Percentiles rank a stretch among this genome's conserved stretches.
These are phyloP conservation scores for Hydrophis major DNA, from an alignment of 2,797 vertebrate species.

Conservation along the genomic window DNA sequence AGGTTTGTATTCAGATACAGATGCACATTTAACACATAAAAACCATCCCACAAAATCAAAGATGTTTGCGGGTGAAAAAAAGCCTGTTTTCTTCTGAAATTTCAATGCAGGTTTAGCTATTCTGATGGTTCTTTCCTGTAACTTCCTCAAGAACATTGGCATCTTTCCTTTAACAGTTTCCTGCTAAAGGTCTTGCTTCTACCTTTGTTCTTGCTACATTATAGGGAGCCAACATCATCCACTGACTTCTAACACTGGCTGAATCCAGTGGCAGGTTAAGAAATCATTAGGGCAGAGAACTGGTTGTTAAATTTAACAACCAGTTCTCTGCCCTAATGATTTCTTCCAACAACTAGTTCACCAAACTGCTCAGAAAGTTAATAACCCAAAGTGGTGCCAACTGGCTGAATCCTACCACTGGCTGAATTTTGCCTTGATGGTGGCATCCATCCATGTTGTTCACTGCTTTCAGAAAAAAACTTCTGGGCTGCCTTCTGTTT, in stretches of 20 bases:
- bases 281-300: no score
- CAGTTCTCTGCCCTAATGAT: no score
- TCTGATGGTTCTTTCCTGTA: slow-evolving; percentile 30
- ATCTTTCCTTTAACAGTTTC: background rate
- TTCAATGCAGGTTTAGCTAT: background rate
- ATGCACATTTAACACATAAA: background rate
- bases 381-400: no score
- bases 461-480: background rate
- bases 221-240: background rate
- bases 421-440: background rate
- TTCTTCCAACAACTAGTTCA: no score
- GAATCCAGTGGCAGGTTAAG: background rate
- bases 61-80: background rate
- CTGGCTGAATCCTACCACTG: background rate
- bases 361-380: no score
- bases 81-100: background rate
- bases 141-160: background rate
- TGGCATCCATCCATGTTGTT: background rate
- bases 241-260: background rate
- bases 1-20: background rate
- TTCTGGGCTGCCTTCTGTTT: background rate
- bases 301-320: no score
- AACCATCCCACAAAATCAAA: background rate
- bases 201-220: background rate
- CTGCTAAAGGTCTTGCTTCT: background rate